Evolutionary conservation across 2,797 vertebrate genomes (phyloP), one percentile per base, ranked within the genome.

Genomic region (Buceros bicornis): DNA sequence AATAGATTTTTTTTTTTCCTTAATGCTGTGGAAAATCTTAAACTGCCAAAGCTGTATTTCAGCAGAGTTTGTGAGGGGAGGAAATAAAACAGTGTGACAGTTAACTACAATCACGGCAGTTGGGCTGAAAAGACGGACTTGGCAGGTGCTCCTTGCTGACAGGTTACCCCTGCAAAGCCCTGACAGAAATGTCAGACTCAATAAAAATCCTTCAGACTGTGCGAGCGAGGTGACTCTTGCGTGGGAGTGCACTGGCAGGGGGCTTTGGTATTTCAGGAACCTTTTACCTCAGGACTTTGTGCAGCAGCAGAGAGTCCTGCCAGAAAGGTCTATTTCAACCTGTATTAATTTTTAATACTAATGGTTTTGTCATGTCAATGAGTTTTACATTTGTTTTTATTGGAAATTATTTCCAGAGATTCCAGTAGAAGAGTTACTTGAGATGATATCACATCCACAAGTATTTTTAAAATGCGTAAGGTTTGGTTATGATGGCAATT

Each of bases 121-220:
- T 40, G 62, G 80, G 84, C 79, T 82, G 96, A 89, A 73, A 94
- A 95, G 93, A 74, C 2, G 1, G 88, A 62, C 86, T 96, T 97
- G 97, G 96, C 91, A 93, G 95, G 95, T 96, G 89, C 96, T 97
- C 82, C 91, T 93, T 92, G 95, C 94, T 96, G 97, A 97, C 94
- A 95, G 87, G 87, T 96, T 95, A 85, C 76, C 87, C 90, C 81
- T 91, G 87, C 82, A 93, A 85, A 92, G 47, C 94, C 84, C 89
- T 71, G 57, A 93, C 83, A 89, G 71, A 90, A 96, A 82, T 87
- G 94, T 94, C 96, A 97, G 94, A 82, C 87, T 95, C 95, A 79
- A 95, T 98, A 96, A 95, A 96, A 95, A 87, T 93, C 93, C 85
- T 76, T 67, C 72, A 93, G 89, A 65, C 82, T 62, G 24, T 50